Base-by-base conservation (phyloP, 1,140 invertebrate genomes). In the Drosophila neocordata region DNA sequence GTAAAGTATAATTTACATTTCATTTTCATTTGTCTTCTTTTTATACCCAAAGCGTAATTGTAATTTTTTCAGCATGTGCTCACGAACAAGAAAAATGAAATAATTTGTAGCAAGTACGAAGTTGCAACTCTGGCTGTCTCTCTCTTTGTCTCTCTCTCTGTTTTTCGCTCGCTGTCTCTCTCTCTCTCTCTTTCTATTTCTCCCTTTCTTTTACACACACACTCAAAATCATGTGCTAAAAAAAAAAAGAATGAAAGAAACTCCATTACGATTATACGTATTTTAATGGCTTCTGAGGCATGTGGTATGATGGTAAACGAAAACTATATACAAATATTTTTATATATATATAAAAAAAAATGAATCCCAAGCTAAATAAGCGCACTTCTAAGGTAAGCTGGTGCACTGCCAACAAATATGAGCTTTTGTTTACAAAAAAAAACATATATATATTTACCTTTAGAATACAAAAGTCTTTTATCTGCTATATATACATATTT, bases 311-410 rank as follows among this genome's bases (percentile, higher is more conserved):
- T 79, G 82, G 82, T 88, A 79, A 84, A 55, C 9, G 27, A n/a
- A 55, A 15, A 31, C 4, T 35, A 12, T 35, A 12, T 35, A 12
- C 1, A 41, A 41, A 44, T 31, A 31, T 6, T 2, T 24, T 4
- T 24, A 24, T 24, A 24, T 24, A 24, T 24, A 24, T 31, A 31
- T 31, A 31, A 6, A 48, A 48, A 48, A 4, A 76, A 70, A 62
- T 6, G 27, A 31, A 4, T 31, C 27, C 63, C 65, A 70, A 71
- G 78, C 82, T 85, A 80, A 60, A 77, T 60, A 67, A 75, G 69
- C 76, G 85, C 85, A 89, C 85, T 89, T 66, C 66, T 89, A 89
- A 89, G 85, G 85, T 89, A 89, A 89, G 85, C 85, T 89, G 85
- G 82, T 87, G 82, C 82, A 87, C 82, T 77, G 71, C 82, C 83